Base-by-base conservation (phyloP, 2,797 vertebrate genomes). In the Zenarchopterus dispar region DNA sequence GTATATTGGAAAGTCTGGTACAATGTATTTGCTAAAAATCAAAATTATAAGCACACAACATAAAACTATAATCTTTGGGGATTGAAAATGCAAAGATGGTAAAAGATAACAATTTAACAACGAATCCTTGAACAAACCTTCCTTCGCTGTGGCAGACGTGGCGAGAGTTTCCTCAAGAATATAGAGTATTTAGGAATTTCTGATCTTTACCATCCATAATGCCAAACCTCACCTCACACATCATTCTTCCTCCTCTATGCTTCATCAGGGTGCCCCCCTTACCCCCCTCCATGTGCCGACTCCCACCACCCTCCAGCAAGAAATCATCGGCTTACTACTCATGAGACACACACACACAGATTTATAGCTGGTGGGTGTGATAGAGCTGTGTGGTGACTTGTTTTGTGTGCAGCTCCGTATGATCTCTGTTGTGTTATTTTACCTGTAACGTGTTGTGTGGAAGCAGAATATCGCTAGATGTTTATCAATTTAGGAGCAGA, bases 251-350 rank as follows among this genome's bases (percentile, higher is more conserved):
- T 87, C 84, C 82, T 86, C 61, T 88, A 84, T 89, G 85, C 90
- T 85, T 85, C 70, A 48, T 85, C 89, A 93, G 91, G 91, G 91
- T 93, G 78, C 91, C 90, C 86, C 90, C 79, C 69, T n/a, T n/a
- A n/a, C 74, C 84, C 63, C 81, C 89, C 39, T 78, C 78, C 83
- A 75, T 78, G 66, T 78, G 80, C 22, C 85, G 84, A 22, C 84
- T 75, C 73, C 90, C 75, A 67, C 82, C 84, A 6, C 84, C 85
- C 75, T 73, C 61, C 83, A 74, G 84, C 88, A 89, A 92, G 91
- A 93, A 92, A 87, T 73, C 81, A 26, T 65, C 78, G 46, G 87
- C 84, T 65, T 90, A 90, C 90, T 90, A 87, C 89, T 79, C 87
- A 70, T 92, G 91, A 93, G 79, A 73, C 67, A 45, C 59, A 31